Percentiles rank a stretch among this genome's conserved stretches.
Evolutionary conservation across 2,113 vertebrate genomes (phyloP).

Genomic region (Spheniscus mendiculus): DNA sequence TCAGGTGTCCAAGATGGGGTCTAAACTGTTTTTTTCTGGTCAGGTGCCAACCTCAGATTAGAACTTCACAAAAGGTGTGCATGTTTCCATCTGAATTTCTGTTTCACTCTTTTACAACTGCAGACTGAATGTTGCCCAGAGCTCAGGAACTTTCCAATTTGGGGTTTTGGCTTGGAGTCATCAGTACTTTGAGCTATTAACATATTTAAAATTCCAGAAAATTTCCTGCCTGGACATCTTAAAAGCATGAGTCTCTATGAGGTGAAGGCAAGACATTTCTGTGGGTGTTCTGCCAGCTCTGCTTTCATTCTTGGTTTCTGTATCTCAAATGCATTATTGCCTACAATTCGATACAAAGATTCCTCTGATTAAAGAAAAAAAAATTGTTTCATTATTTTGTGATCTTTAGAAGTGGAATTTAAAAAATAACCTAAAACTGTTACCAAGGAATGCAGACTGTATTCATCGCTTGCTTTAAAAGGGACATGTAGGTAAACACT

Average conservation of each 20-base stretch:
- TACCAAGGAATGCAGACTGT: background rate
- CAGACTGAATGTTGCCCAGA: background rate
- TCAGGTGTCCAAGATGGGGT: background rate
- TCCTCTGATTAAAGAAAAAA: background rate
- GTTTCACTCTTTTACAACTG: background rate
- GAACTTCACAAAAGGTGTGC: background rate
- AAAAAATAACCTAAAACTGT: background rate
- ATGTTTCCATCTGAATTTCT: background rate
- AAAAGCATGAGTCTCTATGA: background rate
- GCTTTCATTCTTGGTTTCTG: background rate
- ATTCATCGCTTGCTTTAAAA: background rate
- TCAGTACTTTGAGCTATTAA: background rate
- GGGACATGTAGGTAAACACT: background rate
- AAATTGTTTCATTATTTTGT: background rate
- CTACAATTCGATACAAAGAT: background rate
- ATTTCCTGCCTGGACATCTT: background rate
- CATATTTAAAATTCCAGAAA: slow-evolving; percentile 13
- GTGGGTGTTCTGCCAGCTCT: background rate
- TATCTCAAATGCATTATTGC: background rate
- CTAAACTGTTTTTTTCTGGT: background rate
- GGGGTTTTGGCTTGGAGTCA: background rate
- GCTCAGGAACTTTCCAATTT: slow-evolving; percentile 15
- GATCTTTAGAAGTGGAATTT: background rate
- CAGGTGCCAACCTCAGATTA: background rate
- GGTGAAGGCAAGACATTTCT: background rate